Conservation (phyloP, 2,797 vertebrate genomes). For the Pseudochirops corinnae region DNA sequence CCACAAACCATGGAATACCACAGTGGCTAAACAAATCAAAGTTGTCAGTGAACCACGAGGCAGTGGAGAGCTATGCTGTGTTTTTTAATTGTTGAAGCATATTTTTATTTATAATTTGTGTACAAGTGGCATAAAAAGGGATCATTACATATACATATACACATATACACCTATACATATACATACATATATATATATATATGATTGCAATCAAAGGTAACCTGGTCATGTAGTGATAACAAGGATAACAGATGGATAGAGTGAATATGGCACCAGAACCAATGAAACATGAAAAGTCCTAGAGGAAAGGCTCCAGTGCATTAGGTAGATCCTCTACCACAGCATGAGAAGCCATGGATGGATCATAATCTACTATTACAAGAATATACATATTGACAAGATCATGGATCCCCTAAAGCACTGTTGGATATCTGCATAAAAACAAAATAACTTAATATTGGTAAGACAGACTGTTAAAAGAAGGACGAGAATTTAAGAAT, state of each 20-base stretch:
- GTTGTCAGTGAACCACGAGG: not conserved
- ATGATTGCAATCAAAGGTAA: not conserved
- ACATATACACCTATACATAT: no score
- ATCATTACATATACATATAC: not conserved
- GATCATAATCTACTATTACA: not conserved
- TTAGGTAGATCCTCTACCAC: not conserved
- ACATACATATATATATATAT: not conserved
- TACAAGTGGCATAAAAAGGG: not conserved
- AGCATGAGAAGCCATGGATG: not conserved
- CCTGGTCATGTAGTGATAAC: not conserved
- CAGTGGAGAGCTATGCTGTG: not conserved
- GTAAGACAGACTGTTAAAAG: not conserved
- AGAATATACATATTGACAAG: not conserved
- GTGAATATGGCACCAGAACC: not conserved
- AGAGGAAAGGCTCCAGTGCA: not conserved
- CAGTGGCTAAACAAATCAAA: not conserved
- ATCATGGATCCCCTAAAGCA: not conserved
- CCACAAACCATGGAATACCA: not conserved
- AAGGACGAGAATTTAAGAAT: not conserved
- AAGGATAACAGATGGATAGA: not conserved
- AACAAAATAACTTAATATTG: not conserved
- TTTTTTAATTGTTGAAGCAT: not conserved
- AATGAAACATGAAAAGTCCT: no score
- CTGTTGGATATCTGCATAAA: not conserved
- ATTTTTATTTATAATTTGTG: not conserved